phyloP scores from a whole-genome alignment of 2,113 vertebrate species.

The Mirza zaza region DNA sequence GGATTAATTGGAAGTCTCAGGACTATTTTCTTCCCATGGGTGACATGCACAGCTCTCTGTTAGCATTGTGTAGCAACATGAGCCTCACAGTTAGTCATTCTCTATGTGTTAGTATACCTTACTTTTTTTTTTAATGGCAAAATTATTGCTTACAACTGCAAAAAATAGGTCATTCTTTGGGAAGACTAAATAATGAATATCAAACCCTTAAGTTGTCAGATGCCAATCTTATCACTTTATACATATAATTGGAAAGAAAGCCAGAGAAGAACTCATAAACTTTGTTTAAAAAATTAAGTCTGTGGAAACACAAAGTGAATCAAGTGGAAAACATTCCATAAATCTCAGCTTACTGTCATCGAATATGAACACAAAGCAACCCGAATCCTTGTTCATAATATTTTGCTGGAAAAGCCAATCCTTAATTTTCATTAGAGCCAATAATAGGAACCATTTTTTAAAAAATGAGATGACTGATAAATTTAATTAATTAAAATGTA shows the following conservation, averaged over 20 bases:
- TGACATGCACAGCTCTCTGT: background rate
- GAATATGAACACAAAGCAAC: background rate
- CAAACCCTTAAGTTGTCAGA: background rate
- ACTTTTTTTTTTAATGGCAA: background rate
- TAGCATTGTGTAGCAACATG: background rate
- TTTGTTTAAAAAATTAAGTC: background rate
- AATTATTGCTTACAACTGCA: background rate
- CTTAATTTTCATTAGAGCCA: background rate
- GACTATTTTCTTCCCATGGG: background rate
- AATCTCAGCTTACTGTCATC: background rate
- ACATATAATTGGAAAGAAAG: background rate
- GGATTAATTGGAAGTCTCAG: background rate
- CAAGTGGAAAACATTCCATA: background rate
- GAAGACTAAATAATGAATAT: background rate
- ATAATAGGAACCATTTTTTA: background rate
- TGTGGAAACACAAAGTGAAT: background rate
- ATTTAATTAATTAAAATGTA: background rate
- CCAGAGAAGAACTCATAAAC: background rate
- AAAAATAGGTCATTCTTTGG: background rate
- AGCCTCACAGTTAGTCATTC: background rate
- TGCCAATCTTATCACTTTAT: background rate
- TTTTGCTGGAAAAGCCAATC: background rate
- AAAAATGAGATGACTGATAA: background rate
- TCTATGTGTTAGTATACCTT: background rate
- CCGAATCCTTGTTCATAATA: background rate